Evolutionary conservation across 1,140 invertebrate species (phyloP), one percentile per base, ranked within the genome.

Genomic region (Dinoponera quadriceps): DNA sequence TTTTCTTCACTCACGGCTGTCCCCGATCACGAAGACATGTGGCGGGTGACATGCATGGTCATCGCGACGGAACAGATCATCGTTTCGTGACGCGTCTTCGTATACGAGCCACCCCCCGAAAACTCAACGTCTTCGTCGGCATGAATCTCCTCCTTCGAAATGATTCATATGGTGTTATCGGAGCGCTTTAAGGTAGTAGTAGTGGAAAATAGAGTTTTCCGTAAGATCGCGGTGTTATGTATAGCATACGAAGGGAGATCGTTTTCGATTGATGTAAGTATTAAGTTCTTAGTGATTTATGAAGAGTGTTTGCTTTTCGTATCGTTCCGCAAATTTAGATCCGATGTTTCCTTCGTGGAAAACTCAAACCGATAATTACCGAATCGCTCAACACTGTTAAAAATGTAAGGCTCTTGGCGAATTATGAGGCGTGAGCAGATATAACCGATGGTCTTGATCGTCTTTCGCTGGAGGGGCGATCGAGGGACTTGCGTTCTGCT

Each of bases 21-120:
- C 82, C 81, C 73, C 85, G 86, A 87, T 87, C 75, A 86, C 71
- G 65, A 85, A 86, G 74, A 86, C 63, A 72, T 84, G 62, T 68
- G 71, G 48, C 59, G 68, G 57, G 59, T n/a, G n/a, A n/a, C 54
- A 51, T 73, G 84, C 74, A 66, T 49, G 72, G 62, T 68, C 63
- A 74, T 49, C 68, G 71, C 74, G 71, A 73, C 57, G 83, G 85
- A 74, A 88, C 60, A 59, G 66, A 72, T 63, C 80, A 74, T 82
- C 57, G 65, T 65, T 54, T 54, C 29, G 33, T 82, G 60, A 75
- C 55, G 59, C 44, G 69, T 44, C 20, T 20, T 38, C 68, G 38
- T 38, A n/a, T n/a, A 44, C 16, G 49, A 66, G 29, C 74, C 74
- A 54, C 27, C 60, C 27, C 63, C 48, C 20, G 38, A 63, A 54